A percentile compares a stretch with the other conserved stretches of the same genome.
phyloP scores from a whole-genome alignment of 2,888 invertebrate genomes.

The Drosophila prolongata region DNA sequence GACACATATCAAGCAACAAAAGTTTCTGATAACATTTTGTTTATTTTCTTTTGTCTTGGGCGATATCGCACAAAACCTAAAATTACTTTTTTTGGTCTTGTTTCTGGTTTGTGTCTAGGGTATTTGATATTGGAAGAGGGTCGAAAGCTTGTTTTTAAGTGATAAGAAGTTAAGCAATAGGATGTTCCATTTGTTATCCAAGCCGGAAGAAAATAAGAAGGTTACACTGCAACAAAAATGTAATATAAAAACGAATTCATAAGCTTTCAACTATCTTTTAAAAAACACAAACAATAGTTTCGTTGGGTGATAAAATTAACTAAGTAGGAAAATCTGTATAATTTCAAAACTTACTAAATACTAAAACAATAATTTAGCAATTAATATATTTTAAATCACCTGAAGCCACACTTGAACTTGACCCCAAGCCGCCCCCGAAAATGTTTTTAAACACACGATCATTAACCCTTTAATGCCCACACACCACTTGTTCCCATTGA shows the following conservation, averaged over 20 bases:
- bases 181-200: constrained; percentile 9
- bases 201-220: constrained; percentile 5
- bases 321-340: too few species aligned
- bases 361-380: too few species aligned
- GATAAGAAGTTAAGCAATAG: constrained; percentile 5
- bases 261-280: too few species aligned
- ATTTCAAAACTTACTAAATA: too few species aligned
- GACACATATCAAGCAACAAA: constrained; percentile 41
- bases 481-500: constrained; percentile 19
- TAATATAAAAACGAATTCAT: too few species aligned
- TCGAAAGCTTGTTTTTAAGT: constrained; percentile 37
- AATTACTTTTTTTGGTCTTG: constrained; percentile 12
- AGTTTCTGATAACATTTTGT: constrained; percentile 60
- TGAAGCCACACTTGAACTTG: constrained; percentile 14
- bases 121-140: constrained; percentile 6
- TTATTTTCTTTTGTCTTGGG: constrained; percentile 47
- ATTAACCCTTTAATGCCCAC: constrained; percentile 30
- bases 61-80: constrained; percentile 24
- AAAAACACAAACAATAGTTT: too few species aligned
- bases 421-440: background rate
- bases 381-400: background rate
- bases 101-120: constrained; percentile 53
- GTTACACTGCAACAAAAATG: background rate
- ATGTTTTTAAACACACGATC: background rate
- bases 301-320: too few species aligned